Evolutionary conservation across 2,113 vertebrate species (phyloP), one percentile per base, ranked within the genome.

Genomic region (Accipiter virgatus): DNA sequence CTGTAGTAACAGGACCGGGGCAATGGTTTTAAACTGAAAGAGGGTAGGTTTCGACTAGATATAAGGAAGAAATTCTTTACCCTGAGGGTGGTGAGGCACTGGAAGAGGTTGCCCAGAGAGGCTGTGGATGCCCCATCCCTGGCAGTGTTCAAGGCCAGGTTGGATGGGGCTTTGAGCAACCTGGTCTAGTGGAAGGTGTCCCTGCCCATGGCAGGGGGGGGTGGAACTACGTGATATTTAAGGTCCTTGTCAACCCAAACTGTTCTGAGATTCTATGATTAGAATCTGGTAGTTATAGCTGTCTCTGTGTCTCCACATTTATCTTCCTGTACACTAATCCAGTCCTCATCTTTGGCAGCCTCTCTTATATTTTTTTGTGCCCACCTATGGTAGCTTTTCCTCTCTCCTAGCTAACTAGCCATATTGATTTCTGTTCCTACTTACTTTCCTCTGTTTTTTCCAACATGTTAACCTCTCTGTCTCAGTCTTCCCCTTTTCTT

Each of bases 61-160:
- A 26, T 36, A 11, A 61, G 14, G 19, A 61, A 61, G 31, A 67
- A 61, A 43, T 23, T n/a, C 31, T 43, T 38, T 9, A 8, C 19
- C 16, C 5, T 82, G 34, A 34, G 8, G 13, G 19, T 31, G 22
- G 13, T 55, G 47, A 86, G 43, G 0, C 25, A 21, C 10, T 42
- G 21, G 21, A 4, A 34, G 5, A 71, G 1, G 9, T 13, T 79
- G 10, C 19, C 15, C 22, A 21, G 45, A 9, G 53, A 18, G 31
- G 16, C 0, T 61, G 21, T 47, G 52, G 11, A 2, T 34, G 31
- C 3, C 26, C 18, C 18, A 0, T 26, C 26, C n/a, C 31, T 78
- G 19, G 32, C 7, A 71, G 6, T 19, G 3, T 45, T n/a, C 36
- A 53, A 59, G 38, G 10, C 2, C 34, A 71, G 18, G 13, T 1